These are phyloP conservation scores for Trissonchulus latispiculum DNA, from an alignment of 2,888 invertebrate species.

Conservation along the genomic window DNA sequence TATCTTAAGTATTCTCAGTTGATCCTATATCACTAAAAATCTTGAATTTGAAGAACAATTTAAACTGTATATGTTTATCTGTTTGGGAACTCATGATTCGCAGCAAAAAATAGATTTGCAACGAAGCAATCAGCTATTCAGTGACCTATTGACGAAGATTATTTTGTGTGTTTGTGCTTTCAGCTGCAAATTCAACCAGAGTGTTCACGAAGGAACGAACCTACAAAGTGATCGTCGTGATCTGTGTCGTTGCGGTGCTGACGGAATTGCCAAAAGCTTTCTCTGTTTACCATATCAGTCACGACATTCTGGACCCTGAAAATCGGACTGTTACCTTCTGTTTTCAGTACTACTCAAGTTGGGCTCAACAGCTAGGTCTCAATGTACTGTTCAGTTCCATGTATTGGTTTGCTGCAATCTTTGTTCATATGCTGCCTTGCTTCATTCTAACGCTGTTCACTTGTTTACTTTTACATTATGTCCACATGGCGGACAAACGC, in stretches of 20 bases:
- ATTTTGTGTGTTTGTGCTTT: too few relatives aligned
- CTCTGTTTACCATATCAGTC: constrained; percentile 32
- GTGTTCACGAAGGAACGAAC: not conserved
- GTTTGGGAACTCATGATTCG: too few relatives aligned
- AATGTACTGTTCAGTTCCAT: constrained; percentile 62
- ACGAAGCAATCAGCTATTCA: too few relatives aligned
- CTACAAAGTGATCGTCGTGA: constrained; percentile 52
- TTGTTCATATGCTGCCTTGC: constrained; percentile 53
- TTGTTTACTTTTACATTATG: constrained; percentile 3
- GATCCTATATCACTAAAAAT: too few relatives aligned
- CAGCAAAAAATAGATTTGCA: too few relatives aligned
- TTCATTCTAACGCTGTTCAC: constrained; percentile 25
- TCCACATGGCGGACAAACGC: constrained; percentile 7
- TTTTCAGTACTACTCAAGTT: not conserved
- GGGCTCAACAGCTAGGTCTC: constrained; percentile 37
- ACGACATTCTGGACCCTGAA: constrained; percentile 31
- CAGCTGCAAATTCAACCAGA: not conserved
- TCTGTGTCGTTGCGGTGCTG: constrained; percentile 32
- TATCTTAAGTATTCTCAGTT: too few relatives aligned
- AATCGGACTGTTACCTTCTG: not conserved
- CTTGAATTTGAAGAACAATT: too few relatives aligned
- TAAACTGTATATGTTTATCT: too few relatives aligned
- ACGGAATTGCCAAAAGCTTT: constrained; percentile 37
- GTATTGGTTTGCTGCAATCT: constrained; percentile 67
- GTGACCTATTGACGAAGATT: too few relatives aligned